A percentile compares a stretch with the other conserved stretches of the same genome.
Conservation (phyloP, 30 jellyfish, hydroid and myxozoan species). For the Chrysaora quinquecirrha region DNA sequence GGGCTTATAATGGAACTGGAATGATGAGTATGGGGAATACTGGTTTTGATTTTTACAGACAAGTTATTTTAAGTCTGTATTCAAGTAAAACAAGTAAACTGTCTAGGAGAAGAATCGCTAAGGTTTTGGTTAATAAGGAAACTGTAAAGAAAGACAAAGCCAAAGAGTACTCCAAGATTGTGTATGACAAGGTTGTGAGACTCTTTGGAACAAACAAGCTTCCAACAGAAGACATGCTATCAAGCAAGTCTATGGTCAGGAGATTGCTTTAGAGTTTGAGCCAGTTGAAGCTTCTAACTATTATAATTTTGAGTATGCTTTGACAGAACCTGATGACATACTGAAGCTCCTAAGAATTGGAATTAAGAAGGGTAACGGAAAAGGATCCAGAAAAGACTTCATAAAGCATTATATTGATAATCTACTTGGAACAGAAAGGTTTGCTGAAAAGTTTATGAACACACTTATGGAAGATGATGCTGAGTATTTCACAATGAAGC, state of each 20-base stretch:
- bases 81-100: conserved; percentile 2
- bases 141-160: conserved; percentile 13
- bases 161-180: too few relatives aligned
- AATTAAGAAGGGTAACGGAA: conserved; percentile 41
- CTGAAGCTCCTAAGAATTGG: conserved; percentile 24
- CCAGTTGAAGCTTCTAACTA: conserved; percentile 61
- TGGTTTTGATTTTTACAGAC: conserved; percentile 27
- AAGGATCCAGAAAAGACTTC: conserved; percentile 37
- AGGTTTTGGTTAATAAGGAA: not conserved
- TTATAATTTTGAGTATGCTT: conserved; percentile 60
- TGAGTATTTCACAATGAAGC: conserved; percentile 1
- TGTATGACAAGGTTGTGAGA: conserved; percentile 15
- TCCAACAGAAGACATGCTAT: conserved; percentile 4
- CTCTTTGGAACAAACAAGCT: conserved; percentile 11
- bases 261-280: conserved; percentile 28
- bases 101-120: conserved; percentile 7
- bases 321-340: conserved; percentile 36
- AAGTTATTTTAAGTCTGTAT: not conserved
- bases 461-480: conserved; percentile 41
- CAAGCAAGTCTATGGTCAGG: conserved; percentile 40
- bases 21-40: conserved; percentile 76
- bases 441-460: conserved; percentile 30
- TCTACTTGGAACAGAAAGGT: conserved; percentile 57
- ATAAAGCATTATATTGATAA: conserved; percentile 24
- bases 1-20: conserved; percentile 78